Evolutionary conservation across 2,888 invertebrate genomes (phyloP), one percentile per base, ranked within the genome.

Genomic region (Ganaspis brasiliensis): DNA sequence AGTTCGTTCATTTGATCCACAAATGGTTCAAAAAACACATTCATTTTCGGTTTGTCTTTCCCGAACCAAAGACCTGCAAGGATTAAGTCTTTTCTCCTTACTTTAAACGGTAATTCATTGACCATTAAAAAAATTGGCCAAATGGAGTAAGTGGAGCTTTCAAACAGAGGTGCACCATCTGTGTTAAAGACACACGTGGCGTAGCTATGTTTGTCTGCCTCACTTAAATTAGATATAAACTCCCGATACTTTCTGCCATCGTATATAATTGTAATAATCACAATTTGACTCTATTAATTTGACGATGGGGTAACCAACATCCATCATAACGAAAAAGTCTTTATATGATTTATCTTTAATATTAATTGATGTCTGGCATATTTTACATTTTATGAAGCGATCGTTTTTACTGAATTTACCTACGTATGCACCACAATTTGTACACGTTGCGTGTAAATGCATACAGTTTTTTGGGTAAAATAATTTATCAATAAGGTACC

Each of bases 91-190:
- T 52, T 52, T 9, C 16, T 52, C 16, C 52, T 16, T 1, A 16
- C 16, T 1, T 52, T 9, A 52, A 52, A 19, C 16, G 52, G 52
- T 21, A 52, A 16, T 52, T 52, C 19, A 52, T 52, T 52, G 9
- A 52, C 52, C 52, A 52, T 52, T 19, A 52, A 52, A 21, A 52
- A 52, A 19, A 52, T 52, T 19, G 52, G 52, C 52, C 52, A 52
- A 19, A 52, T 52, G 16, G 52, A 52, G 19, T 52, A 19, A 19
- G 52, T 19, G 16, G 52, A 52, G 9, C 52, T 52, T 52, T 4
- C 9, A 9, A 52, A 52, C 9, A 52, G 19, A 6, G 52, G 52
- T 52, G 52, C 52, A 16, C 52, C 52, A 19, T 52, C 52, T 19
- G 52, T 52, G 16, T 52, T 52, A 52, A 52, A 52, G 16, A 52